Percentiles rank a stretch among this genome's conserved stretches.
phyloP scores from a whole-genome alignment of 2,888 invertebrate genomes.

The Epinotia ramella region DNA sequence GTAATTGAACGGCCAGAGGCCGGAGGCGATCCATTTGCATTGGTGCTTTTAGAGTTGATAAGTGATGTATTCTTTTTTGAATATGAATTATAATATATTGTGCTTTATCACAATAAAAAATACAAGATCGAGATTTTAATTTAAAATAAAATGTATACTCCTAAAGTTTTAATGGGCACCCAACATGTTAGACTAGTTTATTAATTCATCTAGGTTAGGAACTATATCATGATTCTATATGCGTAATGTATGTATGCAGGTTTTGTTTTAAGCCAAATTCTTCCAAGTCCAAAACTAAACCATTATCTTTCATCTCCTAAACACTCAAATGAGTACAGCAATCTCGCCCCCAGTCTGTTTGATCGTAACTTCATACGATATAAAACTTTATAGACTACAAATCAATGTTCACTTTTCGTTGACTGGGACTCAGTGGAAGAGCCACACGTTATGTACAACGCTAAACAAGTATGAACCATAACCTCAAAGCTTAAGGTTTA shows the following conservation, averaged over 20 bases:
- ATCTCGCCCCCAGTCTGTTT: conserved; percentile 40
- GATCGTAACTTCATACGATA: conserved; percentile 3
- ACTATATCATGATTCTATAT: not conserved
- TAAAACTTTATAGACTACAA: not conserved
- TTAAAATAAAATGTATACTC: too few species aligned
- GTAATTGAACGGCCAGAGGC: too few species aligned
- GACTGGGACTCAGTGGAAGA: not conserved
- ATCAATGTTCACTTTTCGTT: not conserved
- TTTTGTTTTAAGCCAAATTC: conserved; percentile 43
- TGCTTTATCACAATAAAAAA: too few species aligned
- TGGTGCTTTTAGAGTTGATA: too few species aligned
- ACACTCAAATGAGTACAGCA: conserved; percentile 51
- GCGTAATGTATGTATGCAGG: not conserved
- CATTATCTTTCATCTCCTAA: conserved; percentile 55
- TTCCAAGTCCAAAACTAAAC: conserved; percentile 45
- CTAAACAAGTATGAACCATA: conserved; percentile 5
- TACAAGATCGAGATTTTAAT: too few species aligned
- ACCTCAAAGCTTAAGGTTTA: not conserved
- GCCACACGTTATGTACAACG: not conserved
- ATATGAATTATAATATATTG: too few species aligned
- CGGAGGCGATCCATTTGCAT: too few species aligned
- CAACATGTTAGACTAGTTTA: not conserved
- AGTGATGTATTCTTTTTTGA: too few species aligned
- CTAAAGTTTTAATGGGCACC: too few species aligned
- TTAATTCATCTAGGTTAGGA: not conserved